phyloP scores from a whole-genome alignment of 2,113 vertebrate genomes.

The Entomyzon cyanotis region DNA sequence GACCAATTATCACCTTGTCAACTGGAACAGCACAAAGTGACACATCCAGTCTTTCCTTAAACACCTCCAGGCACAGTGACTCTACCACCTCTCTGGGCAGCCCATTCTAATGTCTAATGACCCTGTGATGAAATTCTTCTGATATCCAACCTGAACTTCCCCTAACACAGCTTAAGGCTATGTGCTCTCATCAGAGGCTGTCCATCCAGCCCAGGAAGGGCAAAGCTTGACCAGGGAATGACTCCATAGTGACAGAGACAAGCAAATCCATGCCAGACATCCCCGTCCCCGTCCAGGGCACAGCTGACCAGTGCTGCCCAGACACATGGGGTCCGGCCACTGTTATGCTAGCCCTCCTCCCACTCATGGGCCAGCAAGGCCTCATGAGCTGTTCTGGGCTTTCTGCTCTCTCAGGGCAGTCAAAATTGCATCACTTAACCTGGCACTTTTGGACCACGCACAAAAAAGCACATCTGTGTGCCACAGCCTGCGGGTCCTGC shows the following conservation, averaged over 20 bases:
- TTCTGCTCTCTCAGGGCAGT: background rate
- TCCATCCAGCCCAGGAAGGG: background rate
- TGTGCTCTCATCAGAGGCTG: too few species aligned
- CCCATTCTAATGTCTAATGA: background rate
- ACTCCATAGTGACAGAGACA: rapidly evolving
- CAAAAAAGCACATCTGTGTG: background rate
- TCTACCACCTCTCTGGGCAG: background rate
- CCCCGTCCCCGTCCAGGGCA: too few species aligned
- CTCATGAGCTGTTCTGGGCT: background rate
- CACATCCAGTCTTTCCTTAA: background rate
- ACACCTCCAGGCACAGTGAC: too few species aligned
- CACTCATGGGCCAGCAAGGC: background rate
- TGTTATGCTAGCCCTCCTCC: background rate
- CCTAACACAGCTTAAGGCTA: background rate
- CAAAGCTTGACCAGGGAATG: too few species aligned
- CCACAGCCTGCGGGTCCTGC: background rate
- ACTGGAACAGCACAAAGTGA: background rate
- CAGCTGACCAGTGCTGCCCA: background rate
- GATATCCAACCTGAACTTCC: too few species aligned
- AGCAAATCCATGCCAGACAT: rapidly evolving
- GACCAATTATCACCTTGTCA: background rate
- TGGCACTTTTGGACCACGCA: too few species aligned
- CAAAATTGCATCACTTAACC: rapidly evolving
- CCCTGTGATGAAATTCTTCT: background rate
- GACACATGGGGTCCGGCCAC: background rate